Conservation (phyloP, 2,797 vertebrate species). For the Jordanella pulchra region DNA sequence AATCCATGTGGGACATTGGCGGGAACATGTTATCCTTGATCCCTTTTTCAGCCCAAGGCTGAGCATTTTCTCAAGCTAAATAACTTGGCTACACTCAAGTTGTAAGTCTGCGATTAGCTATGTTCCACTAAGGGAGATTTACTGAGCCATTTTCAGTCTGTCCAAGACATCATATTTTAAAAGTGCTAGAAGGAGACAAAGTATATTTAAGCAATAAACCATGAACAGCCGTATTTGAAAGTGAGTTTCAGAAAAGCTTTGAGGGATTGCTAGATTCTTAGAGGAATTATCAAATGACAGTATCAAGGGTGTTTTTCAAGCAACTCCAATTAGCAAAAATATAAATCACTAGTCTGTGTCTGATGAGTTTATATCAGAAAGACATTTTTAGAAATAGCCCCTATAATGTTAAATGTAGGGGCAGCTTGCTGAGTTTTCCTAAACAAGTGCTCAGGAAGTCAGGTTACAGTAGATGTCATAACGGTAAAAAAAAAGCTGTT, state of each 20-base stretch:
- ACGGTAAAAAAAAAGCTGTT: neutral
- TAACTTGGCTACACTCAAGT: slow-evolving; percentile 56
- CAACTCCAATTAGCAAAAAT: slow-evolving; percentile 36
- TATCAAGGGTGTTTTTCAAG: slow-evolving; percentile 45
- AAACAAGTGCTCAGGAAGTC: neutral
- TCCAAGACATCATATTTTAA: slow-evolving; percentile 58
- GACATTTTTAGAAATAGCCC: neutral
- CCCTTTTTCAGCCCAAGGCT: slow-evolving; percentile 33
- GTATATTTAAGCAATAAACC: slow-evolving; percentile 65
- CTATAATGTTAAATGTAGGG: neutral
- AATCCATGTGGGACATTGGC: slow-evolving; percentile 40
- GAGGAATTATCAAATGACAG: slow-evolving; percentile 41
- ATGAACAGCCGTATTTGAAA: slow-evolving; percentile 56
- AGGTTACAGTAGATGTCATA: neutral
- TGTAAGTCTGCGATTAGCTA: slow-evolving; percentile 57
- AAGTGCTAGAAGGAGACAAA: slow-evolving; percentile 59
- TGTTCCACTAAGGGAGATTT: slow-evolving; percentile 57
- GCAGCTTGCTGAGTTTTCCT: neutral
- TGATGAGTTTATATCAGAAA: neutral
- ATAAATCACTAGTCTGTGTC: slow-evolving; percentile 33
- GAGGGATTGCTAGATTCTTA: slow-evolving; percentile 48
- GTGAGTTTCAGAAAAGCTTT: slow-evolving; percentile 56
- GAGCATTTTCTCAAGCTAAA: slow-evolving; percentile 56
- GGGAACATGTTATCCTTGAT: slow-evolving; percentile 45
- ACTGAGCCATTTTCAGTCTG: slow-evolving; percentile 41